Percentiles rank a stretch among this genome's conserved stretches.
Evolutionary conservation across 2,888 invertebrate genomes (phyloP).

Genomic region (Sphinx pinastri): DNA sequence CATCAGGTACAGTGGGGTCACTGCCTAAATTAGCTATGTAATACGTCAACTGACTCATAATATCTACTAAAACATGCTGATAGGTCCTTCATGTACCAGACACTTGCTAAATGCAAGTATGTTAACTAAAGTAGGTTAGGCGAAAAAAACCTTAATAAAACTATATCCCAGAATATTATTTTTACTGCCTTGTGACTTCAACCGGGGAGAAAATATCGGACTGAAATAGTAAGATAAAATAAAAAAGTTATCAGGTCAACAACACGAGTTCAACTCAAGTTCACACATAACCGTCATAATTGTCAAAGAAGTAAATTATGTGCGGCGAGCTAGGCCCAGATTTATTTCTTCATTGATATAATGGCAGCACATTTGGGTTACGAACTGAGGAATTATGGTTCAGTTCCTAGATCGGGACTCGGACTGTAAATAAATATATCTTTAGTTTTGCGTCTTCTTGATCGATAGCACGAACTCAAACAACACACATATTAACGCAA

Average conservation of each 20-base stretch:
- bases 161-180: neutral
- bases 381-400: too few species aligned
- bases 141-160: neutral
- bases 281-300: neutral
- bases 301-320: neutral
- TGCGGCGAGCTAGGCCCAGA: neutral
- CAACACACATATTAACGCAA: too few species aligned
- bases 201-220: neutral
- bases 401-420: too few species aligned
- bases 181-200: neutral
- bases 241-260: neutral
- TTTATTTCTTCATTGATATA: too few species aligned
- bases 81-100: neutral
- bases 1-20: too few species aligned
- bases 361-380: too few species aligned
- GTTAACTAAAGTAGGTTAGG: neutral
- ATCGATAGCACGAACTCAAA: too few species aligned
- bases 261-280: neutral
- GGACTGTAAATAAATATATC: too few species aligned
- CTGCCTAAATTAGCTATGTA: too few species aligned
- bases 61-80: too few species aligned
- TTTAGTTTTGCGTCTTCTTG: too few species aligned
- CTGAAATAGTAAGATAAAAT: neutral
- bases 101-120: neutral
- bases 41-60: too few species aligned